Conservation (phyloP, 1,140 invertebrate genomes). For the Drosophila sulfurigaster region DNA sequence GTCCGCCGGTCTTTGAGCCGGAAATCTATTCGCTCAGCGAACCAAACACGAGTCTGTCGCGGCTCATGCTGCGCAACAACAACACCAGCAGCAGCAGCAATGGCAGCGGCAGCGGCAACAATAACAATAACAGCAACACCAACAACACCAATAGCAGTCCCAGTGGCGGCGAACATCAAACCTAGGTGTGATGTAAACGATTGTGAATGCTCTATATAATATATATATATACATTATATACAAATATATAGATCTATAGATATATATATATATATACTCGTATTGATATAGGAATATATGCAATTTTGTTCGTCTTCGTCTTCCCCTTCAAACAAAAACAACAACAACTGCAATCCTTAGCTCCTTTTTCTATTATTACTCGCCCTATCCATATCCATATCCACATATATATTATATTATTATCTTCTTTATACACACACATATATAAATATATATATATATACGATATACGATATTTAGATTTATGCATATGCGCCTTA, state of each 20-base stretch:
- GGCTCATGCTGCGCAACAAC: slow-evolving; percentile 79
- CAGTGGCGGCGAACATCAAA: slow-evolving; percentile 67
- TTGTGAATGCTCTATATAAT: slow-evolving; percentile 74
- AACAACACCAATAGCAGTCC: slow-evolving; percentile 66
- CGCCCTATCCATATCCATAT: slow-evolving; percentile 24
- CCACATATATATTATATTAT: not conserved
- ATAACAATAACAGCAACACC: slow-evolving; percentile 54
- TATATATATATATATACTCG: slow-evolving; percentile 56
- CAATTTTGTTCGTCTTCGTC: slow-evolving; percentile 33
- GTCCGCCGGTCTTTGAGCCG: slow-evolving; percentile 92
- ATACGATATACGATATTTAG: slow-evolving; percentile 16
- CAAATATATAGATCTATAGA: slow-evolving; percentile 41
- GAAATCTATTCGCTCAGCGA: slow-evolving; percentile 91
- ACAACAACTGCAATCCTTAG: not conserved
- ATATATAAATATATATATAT: slow-evolving; percentile 2
- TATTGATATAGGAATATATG: slow-evolving; percentile 61
- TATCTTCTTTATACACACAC: not conserved
- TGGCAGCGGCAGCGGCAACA: slow-evolving; percentile 41
- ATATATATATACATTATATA: slow-evolving; percentile 40
- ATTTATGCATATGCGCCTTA: slow-evolving; percentile 53
- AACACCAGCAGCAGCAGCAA: slow-evolving; percentile 40
- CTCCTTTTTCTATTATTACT: slow-evolving; percentile 18
- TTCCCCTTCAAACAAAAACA: slow-evolving; percentile 1
- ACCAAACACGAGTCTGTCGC: slow-evolving; percentile 85
- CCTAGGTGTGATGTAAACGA: slow-evolving; percentile 69